Evolutionary conservation across 1,140 invertebrate species (phyloP), one percentile per base, ranked within the genome.

Genomic region (Drosophila ambigua): DNA sequence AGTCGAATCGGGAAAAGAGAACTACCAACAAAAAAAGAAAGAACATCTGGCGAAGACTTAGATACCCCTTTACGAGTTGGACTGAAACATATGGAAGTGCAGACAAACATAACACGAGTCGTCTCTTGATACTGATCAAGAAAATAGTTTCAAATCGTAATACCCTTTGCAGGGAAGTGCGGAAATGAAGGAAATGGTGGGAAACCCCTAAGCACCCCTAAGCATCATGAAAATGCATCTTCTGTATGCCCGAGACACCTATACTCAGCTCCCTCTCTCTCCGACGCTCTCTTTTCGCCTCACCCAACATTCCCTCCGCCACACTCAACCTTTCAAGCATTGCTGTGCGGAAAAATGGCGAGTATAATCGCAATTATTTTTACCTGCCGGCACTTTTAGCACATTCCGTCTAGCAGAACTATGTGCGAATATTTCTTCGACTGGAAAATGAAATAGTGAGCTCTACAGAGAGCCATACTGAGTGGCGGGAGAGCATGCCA

Each of bases 341-440:
- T 61, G 16, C 51, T 68, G 52, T 23, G 52, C 64, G 50, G 54
- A 69, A 54, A 71, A 77, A 58, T 71, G 20, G 28, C 53, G 46
- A 59, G 44, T 59, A 64, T 75, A 80, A 76, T 80, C 77, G 72
- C 71, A 71, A 80, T 79, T 75, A 80, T 71, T 79, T 77, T 61
- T 65, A 80, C 54, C 71, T 65, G 66, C 57, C 20, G 65, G 64
- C 77, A 44, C 51, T 61, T 53, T 76, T 55, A 41, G 45, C 58
- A 60, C 63, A 69, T 75, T 79, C 64, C 48, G 11, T 20, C 44
- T 20, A 24, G 45, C 26, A 20, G 49, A 71, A 69, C 51, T 69
- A 69, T 69, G 66, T 72, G 74, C 52, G 76, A 79, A 75, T 71
- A 79, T 71, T 79, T 79, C 63, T 58, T 59, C 52, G 54, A 54